A percentile compares a stretch with the other conserved stretches of the same genome.
Conservation (phyloP, 2,888 invertebrate genomes). For the Orgyia antiqua region DNA sequence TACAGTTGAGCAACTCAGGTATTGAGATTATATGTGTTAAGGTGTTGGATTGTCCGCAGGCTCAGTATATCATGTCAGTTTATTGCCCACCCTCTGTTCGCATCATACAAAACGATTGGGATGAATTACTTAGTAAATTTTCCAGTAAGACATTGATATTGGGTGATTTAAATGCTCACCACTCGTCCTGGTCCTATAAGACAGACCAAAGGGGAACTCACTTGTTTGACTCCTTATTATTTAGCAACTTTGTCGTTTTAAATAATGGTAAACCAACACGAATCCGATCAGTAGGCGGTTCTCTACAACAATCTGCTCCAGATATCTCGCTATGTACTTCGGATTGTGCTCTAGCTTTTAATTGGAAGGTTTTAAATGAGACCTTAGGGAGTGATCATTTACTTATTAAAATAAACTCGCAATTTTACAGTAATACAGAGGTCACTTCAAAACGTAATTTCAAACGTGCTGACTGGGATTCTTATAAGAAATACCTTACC, state of each 20-base stretch:
- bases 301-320: too few relatives aligned
- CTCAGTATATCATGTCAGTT: constrained; percentile 1
- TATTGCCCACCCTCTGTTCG: neutral
- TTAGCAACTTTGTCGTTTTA: neutral
- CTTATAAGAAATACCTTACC: neutral
- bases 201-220: neutral
- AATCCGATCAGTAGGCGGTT: too few relatives aligned
- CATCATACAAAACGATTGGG: neutral
- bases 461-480: neutral
- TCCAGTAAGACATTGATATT: neutral
- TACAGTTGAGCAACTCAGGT: neutral
- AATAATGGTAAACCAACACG: neutral
- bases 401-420: too few relatives aligned
- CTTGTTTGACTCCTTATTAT: neutral
- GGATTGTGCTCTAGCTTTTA: neutral
- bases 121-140: neutral
- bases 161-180: neutral
- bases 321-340: too few relatives aligned
- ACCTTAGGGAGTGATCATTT: too few relatives aligned
- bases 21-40: neutral
- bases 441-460: neutral
- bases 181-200: neutral
- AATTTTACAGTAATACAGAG: too few relatives aligned
- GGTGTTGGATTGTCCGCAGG: neutral
- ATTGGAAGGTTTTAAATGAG: neutral